Evolutionary conservation across 2,113 vertebrate genomes (phyloP), one percentile per base, ranked within the genome.

Genomic region (Vidua chalybeata): DNA sequence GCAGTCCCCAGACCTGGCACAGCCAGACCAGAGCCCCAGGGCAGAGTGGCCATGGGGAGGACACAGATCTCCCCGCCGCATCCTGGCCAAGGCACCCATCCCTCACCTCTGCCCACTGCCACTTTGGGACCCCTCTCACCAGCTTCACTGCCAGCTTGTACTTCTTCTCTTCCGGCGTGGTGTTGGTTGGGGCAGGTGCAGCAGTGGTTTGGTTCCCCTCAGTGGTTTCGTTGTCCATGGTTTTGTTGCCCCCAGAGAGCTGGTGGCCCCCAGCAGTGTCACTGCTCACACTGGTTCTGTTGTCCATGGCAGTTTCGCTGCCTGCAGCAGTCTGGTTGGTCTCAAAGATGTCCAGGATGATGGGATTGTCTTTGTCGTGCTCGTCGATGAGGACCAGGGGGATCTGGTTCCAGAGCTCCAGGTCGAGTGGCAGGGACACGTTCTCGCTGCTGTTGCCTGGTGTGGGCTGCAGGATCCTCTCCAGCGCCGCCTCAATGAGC

Each of bases 141-240:
- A 98, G 93, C 81, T 96, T 98, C 95, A 98, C 97, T 1, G 98
- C 98, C 85, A 98, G 75, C 94, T 98, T 98, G 96, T 97, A 98
- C 19, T 88, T 96, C 31, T 95, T 97, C 19, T 90, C 97, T 16
- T 72, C 80, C 0, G 9, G 28, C 0, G 91, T 67, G 4, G 2
- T 0, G 43, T 94, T 75, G 87, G 12, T 26, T 2, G 79, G 68
- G 55, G 35, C 2, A 15, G 22, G 54, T 13, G 68, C 13, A 41
- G 72, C 13, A 35, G 84, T 4, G 1, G 84, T 90, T 52, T 46
- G 17, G 48, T 63, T 68, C 31, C 15, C 13, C 1, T 0, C 24
- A 15, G 27, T 5, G 1, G 71, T 54, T 12, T 22, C 11, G 0
- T 54, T 35, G 27, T 4, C 15, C 2, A 0, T 1, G 45, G 23